Percentiles rank a stretch among this genome's conserved stretches.
Conservation (phyloP, 1,140 invertebrate genomes). For the Pollicipes pollicipes region DNA sequence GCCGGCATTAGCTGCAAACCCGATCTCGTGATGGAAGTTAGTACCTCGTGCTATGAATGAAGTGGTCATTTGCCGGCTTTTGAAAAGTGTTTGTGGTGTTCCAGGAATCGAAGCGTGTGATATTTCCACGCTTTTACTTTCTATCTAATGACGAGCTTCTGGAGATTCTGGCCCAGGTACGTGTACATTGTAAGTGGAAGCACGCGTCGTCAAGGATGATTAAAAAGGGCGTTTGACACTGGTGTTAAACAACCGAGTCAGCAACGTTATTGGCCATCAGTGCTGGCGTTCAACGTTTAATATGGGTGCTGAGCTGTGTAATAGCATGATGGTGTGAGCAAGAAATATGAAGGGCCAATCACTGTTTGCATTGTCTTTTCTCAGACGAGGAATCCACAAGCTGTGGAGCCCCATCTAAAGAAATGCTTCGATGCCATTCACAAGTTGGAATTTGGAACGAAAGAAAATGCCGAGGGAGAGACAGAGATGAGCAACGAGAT, state of each 20-base stretch:
- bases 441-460: slow-evolving; percentile 50
- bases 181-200: too few relatives aligned
- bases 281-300: too few relatives aligned
- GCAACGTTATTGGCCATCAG: too few relatives aligned
- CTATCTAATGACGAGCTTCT: background rate
- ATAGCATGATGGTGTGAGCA: too few relatives aligned
- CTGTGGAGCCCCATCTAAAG: slow-evolving; percentile 67
- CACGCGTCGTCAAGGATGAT: too few relatives aligned
- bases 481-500: background rate
- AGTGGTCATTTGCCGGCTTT: background rate
- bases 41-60: too few relatives aligned
- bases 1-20: too few relatives aligned
- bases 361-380: slow-evolving; percentile 23
- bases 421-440: slow-evolving; percentile 78
- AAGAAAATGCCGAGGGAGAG: background rate
- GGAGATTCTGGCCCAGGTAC: background rate
- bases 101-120: background rate
- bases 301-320: too few relatives aligned
- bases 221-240: too few relatives aligned
- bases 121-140: background rate
- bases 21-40: too few relatives aligned
- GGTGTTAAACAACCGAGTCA: too few relatives aligned
- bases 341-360: too few relatives aligned
- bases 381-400: slow-evolving; percentile 60
- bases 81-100: background rate